phyloP scores from a whole-genome alignment of 2,797 vertebrate genomes.

The Peromyscus aztecus region DNA sequence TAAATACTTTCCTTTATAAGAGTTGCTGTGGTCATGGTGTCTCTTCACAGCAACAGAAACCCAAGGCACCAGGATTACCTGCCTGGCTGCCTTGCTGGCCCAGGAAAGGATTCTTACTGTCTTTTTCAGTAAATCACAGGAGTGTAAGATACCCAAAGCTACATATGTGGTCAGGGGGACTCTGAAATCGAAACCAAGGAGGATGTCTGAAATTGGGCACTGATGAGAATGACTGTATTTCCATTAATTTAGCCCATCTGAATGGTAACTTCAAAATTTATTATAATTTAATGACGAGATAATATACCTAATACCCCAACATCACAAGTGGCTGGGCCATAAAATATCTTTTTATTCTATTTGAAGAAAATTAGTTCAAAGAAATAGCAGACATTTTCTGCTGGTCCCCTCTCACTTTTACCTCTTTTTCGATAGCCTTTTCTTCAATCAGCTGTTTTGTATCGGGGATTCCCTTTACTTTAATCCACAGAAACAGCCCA shows the following conservation, averaged over 20 bases:
- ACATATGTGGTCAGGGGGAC: too few relatives aligned
- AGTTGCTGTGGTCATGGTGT: not conserved
- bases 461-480: slow-evolving; percentile 90
- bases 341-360: not conserved
- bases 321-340: not conserved
- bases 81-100: not conserved
- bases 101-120: not conserved
- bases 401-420: slow-evolving; percentile 69
- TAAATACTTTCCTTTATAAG: not conserved
- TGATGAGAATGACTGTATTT: not conserved
- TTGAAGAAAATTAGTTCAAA: slow-evolving; percentile 30
- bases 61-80: not conserved
- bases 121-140: not conserved
- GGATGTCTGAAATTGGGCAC: not conserved
- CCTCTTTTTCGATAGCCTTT: slow-evolving; percentile 91
- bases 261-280: not conserved
- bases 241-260: not conserved
- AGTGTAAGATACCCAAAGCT: not conserved
- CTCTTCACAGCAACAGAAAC: not conserved
- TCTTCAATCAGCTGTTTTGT: slow-evolving; percentile 90
- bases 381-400: not conserved
- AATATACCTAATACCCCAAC: not conserved
- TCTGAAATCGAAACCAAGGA: not conserved
- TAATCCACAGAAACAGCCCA: slow-evolving; percentile 94
- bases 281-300: slow-evolving; percentile 23